These are phyloP conservation scores for Lepidostoma basale DNA, from an alignment of 1,140 invertebrate species.

Conservation along the genomic window DNA sequence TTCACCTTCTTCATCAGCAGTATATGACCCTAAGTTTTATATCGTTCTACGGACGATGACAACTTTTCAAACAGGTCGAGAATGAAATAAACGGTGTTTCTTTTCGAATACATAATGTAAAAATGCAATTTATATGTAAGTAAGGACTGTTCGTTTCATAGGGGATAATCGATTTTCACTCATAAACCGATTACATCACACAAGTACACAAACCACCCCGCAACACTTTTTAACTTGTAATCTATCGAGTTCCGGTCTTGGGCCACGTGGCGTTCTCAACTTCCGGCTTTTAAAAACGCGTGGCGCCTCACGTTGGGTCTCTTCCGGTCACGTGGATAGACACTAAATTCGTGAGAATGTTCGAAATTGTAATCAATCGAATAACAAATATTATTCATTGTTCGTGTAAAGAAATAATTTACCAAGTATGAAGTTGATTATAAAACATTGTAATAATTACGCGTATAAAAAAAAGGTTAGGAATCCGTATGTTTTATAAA, in stretches of 20 bases:
- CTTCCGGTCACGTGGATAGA: constrained; percentile 43
- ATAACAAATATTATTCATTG: too few relatives aligned
- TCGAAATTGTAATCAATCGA: too few relatives aligned
- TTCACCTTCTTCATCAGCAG: too few relatives aligned
- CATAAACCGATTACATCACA: not conserved
- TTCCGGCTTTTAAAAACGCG: constrained; percentile 45
- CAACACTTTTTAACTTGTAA: constrained; percentile 23
- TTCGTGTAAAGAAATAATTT: too few relatives aligned
- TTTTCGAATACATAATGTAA: not conserved
- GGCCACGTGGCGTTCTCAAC: constrained; percentile 42
- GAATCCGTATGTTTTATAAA: too few relatives aligned
- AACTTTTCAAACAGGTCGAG: not conserved
- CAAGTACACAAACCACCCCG: constrained; percentile 26
- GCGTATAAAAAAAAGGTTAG: too few relatives aligned
- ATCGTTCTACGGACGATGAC: too few relatives aligned
- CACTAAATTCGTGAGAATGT: not conserved
- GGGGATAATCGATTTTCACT: not conserved
- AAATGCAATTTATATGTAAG: not conserved
- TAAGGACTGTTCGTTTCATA: not conserved
- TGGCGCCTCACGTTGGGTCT: constrained; percentile 37
- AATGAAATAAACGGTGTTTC: not conserved
- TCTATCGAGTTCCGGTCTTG: constrained; percentile 33
- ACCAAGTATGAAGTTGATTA: too few relatives aligned
- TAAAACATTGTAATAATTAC: too few relatives aligned
- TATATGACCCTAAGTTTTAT: too few relatives aligned